Base-by-base conservation (phyloP, 2,888 invertebrate species). In the Drosophila borborema region DNA sequence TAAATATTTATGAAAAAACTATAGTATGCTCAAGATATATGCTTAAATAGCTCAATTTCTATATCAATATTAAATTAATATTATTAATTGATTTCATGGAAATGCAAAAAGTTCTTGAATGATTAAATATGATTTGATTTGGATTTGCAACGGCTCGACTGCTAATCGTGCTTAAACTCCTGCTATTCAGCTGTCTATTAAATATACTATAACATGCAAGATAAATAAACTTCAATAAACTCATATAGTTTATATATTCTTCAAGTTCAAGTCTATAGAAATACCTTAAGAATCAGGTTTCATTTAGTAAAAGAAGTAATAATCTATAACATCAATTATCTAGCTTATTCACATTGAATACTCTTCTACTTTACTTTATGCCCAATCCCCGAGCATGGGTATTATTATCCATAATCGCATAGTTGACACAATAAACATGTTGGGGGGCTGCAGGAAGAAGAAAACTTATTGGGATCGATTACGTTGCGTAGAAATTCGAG, bases 401-500 rank as follows among this genome's bases (percentile, higher is more conserved):
- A 10, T 58, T 20, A 6, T 20, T 43, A 18, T 45, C 34, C 8
- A 34, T 16, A 36, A 36, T 36, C 12, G 45, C 23, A n/a, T 2
- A 28, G 12, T 14, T 14, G 20, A 20, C 45, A 14, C 14, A 0
- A 14, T 45, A 12, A 14, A 45, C 45, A 45, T 20, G 36, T 3
- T 23, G 23, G 23, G 23, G 36, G 38, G 38, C 28, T 14, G 9
- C 9, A 38, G 23, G 36, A n/a, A n/a, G 20, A 34, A 16, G 36
- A 7, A 23, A 58, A 34, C 8, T 58, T 23, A 7, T 10, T 36
- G 46, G 46, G 23, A 46, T 59, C 59, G 59, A 46, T 23, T 23
- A 46, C 59, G 36, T 46, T 46, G 23, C n/a, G 36, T 12, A 12
- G 59, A 31, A 38, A n/a, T 36, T 59, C 23, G n/a, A 59, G 46